phyloP scores from a whole-genome alignment of 2,888 invertebrate species.

The Cryptus viduatorius region DNA sequence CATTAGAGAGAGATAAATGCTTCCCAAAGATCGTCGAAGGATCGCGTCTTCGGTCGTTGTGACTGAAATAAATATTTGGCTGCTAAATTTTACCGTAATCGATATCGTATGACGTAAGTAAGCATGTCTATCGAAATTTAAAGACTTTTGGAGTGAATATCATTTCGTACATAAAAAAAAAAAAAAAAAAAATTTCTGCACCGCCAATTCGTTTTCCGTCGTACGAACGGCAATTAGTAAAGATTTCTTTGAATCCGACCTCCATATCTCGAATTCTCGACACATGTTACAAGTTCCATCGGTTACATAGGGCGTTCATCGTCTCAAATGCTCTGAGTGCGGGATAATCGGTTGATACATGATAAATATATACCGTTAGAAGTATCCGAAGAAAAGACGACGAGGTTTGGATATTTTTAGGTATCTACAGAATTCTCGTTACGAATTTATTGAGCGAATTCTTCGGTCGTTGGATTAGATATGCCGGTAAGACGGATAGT shows the following conservation, averaged over 20 bases:
- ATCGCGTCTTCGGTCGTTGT: too few relatives aligned
- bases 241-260: neutral
- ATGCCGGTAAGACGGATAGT: conserved; percentile 41
- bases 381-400: neutral
- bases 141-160: too few relatives aligned
- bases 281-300: too few relatives aligned
- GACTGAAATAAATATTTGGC: neutral
- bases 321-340: neutral
- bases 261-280: neutral
- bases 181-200: neutral
- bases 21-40: too few relatives aligned
- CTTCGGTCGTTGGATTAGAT: conserved; percentile 15
- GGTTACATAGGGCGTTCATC: too few relatives aligned
- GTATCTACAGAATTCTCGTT: conserved; percentile 59
- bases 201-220: neutral
- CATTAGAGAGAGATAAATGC: too few relatives aligned
- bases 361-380: neutral
- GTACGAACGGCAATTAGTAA: neutral
- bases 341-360: neutral
- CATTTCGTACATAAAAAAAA: too few relatives aligned
- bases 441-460: conserved; percentile 56
- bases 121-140: neutral
- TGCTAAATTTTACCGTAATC: neutral
- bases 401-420: conserved; percentile 47
- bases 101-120: too few relatives aligned